Evolutionary conservation across 2,113 vertebrate genomes (phyloP).

Genomic region (Ancistrus triradiatus): DNA sequence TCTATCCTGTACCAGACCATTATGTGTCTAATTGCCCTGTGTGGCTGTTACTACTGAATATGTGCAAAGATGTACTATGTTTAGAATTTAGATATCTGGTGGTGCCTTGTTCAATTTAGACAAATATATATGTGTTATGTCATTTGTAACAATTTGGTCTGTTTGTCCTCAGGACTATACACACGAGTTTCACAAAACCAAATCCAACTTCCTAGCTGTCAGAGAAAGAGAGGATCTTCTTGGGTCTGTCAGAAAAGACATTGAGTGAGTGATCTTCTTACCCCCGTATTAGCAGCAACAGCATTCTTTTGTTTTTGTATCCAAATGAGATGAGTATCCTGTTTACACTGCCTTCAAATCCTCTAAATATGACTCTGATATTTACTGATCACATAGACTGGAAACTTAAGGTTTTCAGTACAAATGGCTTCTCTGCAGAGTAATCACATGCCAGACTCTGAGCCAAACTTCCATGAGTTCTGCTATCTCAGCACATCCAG

Average conservation of each 20-base stretch:
- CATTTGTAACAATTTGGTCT: not conserved
- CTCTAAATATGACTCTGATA: no score
- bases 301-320: not conserved
- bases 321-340: not conserved
- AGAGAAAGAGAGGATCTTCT: slow-evolving; percentile 92
- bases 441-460: no score
- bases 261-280: slow-evolving; percentile 82
- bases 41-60: not conserved
- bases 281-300: not conserved
- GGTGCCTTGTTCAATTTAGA: not conserved
- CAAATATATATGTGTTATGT: not conserved
- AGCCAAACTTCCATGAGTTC: no score
- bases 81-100: no score
- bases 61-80: not conserved
- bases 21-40: not conserved
- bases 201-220: slow-evolving; percentile 91
- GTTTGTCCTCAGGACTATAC: slow-evolving; percentile 86
- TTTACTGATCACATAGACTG: no score
- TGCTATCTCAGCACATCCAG: no score
- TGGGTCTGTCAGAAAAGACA: slow-evolving; percentile 95
- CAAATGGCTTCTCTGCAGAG: no score
- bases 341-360: no score
- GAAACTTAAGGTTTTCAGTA: no score
- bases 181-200: slow-evolving; percentile 98
- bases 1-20: not conserved